These are phyloP conservation scores for Cephus runcator DNA, from an alignment of 2,888 invertebrate species.

Conservation along the genomic window DNA sequence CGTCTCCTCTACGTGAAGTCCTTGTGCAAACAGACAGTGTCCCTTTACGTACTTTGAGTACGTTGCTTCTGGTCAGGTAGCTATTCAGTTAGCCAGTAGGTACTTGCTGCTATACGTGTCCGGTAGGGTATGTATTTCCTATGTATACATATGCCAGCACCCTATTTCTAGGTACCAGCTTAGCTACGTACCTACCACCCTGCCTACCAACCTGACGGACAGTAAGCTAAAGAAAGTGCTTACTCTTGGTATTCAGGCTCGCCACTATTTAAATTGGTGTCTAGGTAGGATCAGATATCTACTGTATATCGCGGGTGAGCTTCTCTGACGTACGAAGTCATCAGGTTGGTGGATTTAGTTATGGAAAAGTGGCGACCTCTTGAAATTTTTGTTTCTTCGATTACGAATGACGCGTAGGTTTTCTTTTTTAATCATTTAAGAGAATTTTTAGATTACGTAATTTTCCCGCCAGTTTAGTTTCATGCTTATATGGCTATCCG, in stretches of 20 bases:
- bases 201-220: not conserved
- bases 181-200: not conserved
- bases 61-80: not conserved
- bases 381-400: not conserved
- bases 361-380: not conserved
- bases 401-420: not conserved
- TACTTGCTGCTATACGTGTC: not conserved
- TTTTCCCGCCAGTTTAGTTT: not conserved
- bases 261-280: not conserved
- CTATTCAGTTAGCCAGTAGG: not conserved
- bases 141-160: not conserved
- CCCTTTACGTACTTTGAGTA: slow-evolving; percentile 1
- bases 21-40: slow-evolving; percentile 2
- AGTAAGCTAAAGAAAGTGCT: not conserved
- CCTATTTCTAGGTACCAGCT: not conserved
- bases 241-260: not conserved
- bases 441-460: not conserved
- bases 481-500: not conserved
- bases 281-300: not conserved
- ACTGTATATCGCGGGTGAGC: not conserved
- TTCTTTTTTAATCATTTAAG: not conserved
- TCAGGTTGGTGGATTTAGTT: not conserved
- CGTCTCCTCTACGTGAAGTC: slow-evolving; percentile 2
- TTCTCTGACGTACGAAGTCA: not conserved
- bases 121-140: not conserved